Evolutionary conservation across 2,888 invertebrate genomes (phyloP), one percentile per base, ranked within the genome.

Genomic region (Acleris holmiana): DNA sequence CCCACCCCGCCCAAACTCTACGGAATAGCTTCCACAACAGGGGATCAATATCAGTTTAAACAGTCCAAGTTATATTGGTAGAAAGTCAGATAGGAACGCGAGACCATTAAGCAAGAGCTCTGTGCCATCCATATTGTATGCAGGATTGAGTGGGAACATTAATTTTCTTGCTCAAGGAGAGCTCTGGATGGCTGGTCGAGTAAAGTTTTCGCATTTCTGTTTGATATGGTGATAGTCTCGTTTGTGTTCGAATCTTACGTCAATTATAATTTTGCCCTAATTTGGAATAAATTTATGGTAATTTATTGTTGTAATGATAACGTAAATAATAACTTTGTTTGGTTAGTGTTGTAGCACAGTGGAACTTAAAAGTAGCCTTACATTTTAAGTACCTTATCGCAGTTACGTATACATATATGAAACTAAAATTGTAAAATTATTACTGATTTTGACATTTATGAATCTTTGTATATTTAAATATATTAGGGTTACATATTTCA

Each of bases 171-270:
- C 25, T 54, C 49, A 19, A 35, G 0, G 18, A 40, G 54, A 23
- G 65, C 46, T 65, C 60, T 35, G 46, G 47, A 35, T 40, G 29
- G 44, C 18, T 60, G 65, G 55, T 60, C 23, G 41, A 1, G n/a
- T 23, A n/a, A 60, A 60, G 55, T 60, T 60, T 59, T 59, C 60
- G 59, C 29, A 60, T 49, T 60, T 59, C 41, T 64, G 48, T 50
- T 65, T 46, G 44, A 55, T 44, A 65, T 46, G 54, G 41, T 65
- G 55, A 65, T 65, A 65, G 55, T 55, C 15, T 41, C 58, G 58
- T 51, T 63, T 47, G 54, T 10, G 25, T 49, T 41, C 3, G 25
- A 18, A 8, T 54, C 40, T 47, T 58, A 48, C n/a, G 53, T 59
- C 53, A 58, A 50, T 18, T 21, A 57, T 40, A 44, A 8, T 44